Conservation (phyloP, 2,888 invertebrate species). For the Heliconius aoede region DNA sequence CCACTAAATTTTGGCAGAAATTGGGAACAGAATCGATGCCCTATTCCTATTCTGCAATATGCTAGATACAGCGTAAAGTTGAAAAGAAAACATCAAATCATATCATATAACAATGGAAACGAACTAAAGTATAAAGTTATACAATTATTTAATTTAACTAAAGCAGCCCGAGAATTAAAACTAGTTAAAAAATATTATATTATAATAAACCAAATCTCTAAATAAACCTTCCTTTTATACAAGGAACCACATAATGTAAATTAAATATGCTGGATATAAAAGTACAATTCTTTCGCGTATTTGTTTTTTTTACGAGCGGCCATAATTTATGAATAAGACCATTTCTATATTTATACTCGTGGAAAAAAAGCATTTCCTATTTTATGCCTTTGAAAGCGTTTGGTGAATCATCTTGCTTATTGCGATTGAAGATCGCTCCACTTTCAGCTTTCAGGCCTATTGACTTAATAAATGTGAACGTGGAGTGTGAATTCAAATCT, state of each 20-base stretch:
- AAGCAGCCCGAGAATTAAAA: no score
- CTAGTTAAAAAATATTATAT: no score
- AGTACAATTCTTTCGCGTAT: slow-evolving; percentile 25
- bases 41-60: no score
- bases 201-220: neutral
- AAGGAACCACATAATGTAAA: slow-evolving; percentile 23
- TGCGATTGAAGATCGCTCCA: neutral
- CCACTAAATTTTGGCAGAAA: no score
- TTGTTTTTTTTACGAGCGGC: slow-evolving; percentile 39
- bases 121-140: no score
- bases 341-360: slow-evolving; percentile 22
- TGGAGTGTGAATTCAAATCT: no score
- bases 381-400: neutral
- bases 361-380: slow-evolving; percentile 6
- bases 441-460: neutral
- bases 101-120: no score
- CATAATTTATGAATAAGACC: slow-evolving; percentile 35
- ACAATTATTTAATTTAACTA: no score
- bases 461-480: neutral
- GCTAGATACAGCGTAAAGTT: no score
- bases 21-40: no score
- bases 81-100: no score
- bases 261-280: slow-evolving; percentile 27
- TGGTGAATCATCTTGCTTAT: slow-evolving; percentile 5
- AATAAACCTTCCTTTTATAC: neutral